These are phyloP conservation scores for Thrips palmi DNA, from an alignment of 1,140 invertebrate genomes.

Conservation along the genomic window DNA sequence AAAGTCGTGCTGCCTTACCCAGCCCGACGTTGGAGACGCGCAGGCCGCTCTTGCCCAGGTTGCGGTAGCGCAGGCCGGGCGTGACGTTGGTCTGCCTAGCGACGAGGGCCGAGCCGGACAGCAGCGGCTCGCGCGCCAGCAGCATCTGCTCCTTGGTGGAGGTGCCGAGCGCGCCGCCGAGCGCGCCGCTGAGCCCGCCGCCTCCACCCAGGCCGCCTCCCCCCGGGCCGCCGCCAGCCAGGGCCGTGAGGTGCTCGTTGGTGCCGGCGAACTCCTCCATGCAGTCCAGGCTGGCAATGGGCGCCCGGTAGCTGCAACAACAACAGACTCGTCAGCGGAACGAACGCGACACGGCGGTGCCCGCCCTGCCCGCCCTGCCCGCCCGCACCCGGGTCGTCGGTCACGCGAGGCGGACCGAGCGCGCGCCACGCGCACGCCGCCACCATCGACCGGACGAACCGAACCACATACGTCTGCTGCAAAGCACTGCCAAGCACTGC, in stretches of 20 bases:
- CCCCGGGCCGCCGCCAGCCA: too few relatives aligned
- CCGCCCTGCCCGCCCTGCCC: too few relatives aligned
- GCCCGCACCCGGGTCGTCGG: too few relatives aligned
- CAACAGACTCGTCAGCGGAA: too few relatives aligned
- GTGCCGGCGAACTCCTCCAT: conserved; percentile 75
- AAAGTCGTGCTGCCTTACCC: conserved; percentile 29
- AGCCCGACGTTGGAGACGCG: conserved; percentile 81
- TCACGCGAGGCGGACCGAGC: too few relatives aligned
- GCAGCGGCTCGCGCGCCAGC: conserved; percentile 26
- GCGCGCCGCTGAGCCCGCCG: conserved; percentile 23
- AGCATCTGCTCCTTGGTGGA: conserved; percentile 23
- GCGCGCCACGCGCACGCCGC: too few relatives aligned
- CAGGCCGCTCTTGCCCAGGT: conserved; percentile 82
- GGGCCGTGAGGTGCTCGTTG: conserved; percentile 15
- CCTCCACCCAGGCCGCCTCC: conserved; percentile 21
- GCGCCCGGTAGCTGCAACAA: conserved; percentile 58
- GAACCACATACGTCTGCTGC: too few relatives aligned
- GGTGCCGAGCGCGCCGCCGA: background rate
- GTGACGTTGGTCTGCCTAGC: conserved; percentile 33
- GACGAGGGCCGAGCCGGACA: conserved; percentile 22
- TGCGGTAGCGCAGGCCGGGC: conserved; percentile 69
- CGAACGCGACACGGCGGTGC: too few relatives aligned
- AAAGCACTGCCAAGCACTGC: too few relatives aligned
- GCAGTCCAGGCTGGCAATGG: conserved; percentile 77
- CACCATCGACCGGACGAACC: too few relatives aligned